A percentile compares a stretch with the other conserved stretches of the same genome.
phyloP scores from a whole-genome alignment of 2,113 vertebrate species.

The Tetraodon nigroviridis region DNA sequence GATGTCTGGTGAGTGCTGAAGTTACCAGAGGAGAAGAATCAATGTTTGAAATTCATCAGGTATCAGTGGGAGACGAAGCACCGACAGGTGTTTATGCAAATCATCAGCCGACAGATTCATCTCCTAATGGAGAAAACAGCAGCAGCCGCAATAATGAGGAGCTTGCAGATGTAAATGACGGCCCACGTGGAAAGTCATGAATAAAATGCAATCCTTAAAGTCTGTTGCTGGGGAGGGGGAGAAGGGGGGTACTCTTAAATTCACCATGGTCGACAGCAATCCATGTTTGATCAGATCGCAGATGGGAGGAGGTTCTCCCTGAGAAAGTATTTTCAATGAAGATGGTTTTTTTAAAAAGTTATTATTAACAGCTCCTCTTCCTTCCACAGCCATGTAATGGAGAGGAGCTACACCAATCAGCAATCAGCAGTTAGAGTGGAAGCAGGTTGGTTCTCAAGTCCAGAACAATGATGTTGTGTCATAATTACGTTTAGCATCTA shows the following conservation, averaged over 20 bases:
- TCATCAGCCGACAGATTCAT: conserved; percentile 60
- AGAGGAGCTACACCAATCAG: too few species aligned
- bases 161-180: conserved; percentile 52
- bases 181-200: conserved; percentile 53
- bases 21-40: conserved; percentile 51
- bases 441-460: too few species aligned
- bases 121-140: conserved; percentile 65
- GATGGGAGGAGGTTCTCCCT: background rate
- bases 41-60: conserved; percentile 66
- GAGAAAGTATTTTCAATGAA: conserved; percentile 1
- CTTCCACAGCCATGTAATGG: too few species aligned
- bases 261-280: conserved; percentile 18
- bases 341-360: too few species aligned
- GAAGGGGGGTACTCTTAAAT: background rate
- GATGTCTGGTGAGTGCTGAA: conserved; percentile 32
- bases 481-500: too few species aligned
- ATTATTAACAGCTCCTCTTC: too few species aligned
- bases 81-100: conserved; percentile 76
- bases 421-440: too few species aligned
- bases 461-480: too few species aligned
- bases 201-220: conserved; percentile 18
- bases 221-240: conserved; percentile 3
- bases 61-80: conserved; percentile 71
- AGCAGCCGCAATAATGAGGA: conserved; percentile 43
- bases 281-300: background rate